Base-by-base conservation (phyloP, 2,888 invertebrate species). In the Ormyrus labotus region DNA sequence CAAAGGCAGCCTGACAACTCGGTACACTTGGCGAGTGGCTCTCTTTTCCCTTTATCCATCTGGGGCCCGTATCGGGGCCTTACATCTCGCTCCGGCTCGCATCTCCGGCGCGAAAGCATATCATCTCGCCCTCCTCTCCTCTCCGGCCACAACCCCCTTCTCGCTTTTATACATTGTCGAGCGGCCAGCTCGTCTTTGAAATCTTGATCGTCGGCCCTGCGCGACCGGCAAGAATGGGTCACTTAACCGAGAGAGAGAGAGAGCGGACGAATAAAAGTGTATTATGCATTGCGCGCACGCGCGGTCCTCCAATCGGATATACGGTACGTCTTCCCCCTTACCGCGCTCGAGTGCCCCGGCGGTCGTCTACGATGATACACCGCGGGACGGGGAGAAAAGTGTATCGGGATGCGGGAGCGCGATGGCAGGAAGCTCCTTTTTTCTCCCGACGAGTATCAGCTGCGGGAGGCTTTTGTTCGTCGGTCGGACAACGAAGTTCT, bases 171-270 rank as follows among this genome's bases (percentile, higher is more conserved):
- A 11, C 64, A 19, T 65, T 51, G 63, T 69, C 19, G n/a, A 64
- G 58, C 47, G 13, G 53, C 13, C 76, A 0, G 53, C 48, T 19
- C 71, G 71, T 74, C 68, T 67, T 60, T 68, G 64, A 77, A 73
- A 82, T 77, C 82, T 78, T 76, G 80, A 82, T 82, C 80, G 67
- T 64, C 73, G 65, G 65, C 82, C 78, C 34, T 34, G 34, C 34
- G 34, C 34, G 73, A 71, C 60, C 47, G 45, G 13, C 63, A 58
- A 71, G 78, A 82, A 83, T 80, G 63, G 71, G 58, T 69, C 70
- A 82, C 80, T 75, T 80, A 80, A 78, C 34, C 53, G 45, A 68
- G 68, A n/a, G 45, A 51, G 19, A 13, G 45, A n/a, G 67, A 50
- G 6, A 45, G 6, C 7, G 65, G 6, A 70, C 58, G 19, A 60